Conservation (phyloP, 2,888 invertebrate species). For the Apodemia duryi region DNA sequence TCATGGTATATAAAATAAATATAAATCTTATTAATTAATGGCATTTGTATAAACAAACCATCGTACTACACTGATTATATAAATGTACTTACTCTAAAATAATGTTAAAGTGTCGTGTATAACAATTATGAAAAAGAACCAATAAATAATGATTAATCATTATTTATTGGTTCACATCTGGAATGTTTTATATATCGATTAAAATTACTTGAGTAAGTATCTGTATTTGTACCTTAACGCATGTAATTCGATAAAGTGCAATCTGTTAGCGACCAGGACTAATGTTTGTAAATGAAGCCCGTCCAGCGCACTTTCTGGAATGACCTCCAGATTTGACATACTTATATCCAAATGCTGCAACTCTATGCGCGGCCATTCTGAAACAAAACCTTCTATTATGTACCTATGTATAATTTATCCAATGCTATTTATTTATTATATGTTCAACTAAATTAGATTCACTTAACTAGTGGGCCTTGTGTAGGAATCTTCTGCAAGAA, state of each 20-base stretch:
- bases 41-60: no score
- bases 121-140: no score
- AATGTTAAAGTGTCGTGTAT: no score
- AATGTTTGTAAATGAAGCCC: constrained; percentile 88
- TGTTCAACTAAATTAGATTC: no score
- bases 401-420: background rate
- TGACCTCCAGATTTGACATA: constrained; percentile 87
- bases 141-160: background rate
- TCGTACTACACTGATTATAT: no score
- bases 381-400: constrained; percentile 28
- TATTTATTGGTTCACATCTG: background rate
- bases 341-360: constrained; percentile 91
- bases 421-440: no score
- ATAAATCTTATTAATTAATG: no score
- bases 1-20: no score
- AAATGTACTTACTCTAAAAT: no score
- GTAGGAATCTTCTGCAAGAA: no score
- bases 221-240: constrained; percentile 83
- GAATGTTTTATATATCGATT: no score
- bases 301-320: constrained; percentile 89
- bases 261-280: constrained; percentile 89
- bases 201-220: background rate
- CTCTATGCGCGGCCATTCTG: constrained; percentile 89
- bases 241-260: constrained; percentile 88
- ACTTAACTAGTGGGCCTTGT: no score